A percentile compares a stretch with the other conserved stretches of the same genome.
Evolutionary conservation across 23 tunicate genomes (phyloP).

Genomic region (Aplidium turbinatum): DNA sequence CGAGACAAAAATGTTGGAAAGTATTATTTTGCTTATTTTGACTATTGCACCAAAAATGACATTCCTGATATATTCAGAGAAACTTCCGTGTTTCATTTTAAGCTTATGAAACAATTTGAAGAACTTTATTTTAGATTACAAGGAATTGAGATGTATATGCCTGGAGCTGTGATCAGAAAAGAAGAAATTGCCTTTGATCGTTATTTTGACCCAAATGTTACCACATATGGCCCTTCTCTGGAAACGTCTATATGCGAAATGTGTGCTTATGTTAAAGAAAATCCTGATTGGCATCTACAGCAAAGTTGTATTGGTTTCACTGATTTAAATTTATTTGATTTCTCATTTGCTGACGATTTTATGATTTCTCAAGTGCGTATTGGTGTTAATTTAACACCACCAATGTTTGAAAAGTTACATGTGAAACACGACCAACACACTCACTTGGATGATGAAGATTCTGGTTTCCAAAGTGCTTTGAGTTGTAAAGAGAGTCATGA

Average conservation of each 20-base stretch:
- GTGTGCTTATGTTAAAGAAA: conserved; percentile 11
- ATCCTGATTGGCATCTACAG: conserved; percentile 46
- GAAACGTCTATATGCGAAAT: conserved; percentile 26
- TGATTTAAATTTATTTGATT: too few relatives aligned
- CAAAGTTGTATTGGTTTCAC: too few relatives aligned
- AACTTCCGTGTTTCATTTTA: conserved; percentile 18
- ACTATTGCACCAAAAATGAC: conserved; percentile 33
- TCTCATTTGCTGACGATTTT: too few relatives aligned
- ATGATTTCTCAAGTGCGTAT: too few relatives aligned
- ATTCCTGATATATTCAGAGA: conserved; percentile 39
- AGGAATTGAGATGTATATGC: conserved; percentile 40
- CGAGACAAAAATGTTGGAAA: conserved; percentile 34
- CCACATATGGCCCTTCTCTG: conserved; percentile 41
- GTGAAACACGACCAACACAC: too few relatives aligned
- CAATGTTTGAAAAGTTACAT: too few relatives aligned
- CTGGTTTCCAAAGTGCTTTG: too few relatives aligned
- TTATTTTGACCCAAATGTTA: conserved; percentile 27
- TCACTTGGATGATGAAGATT: too few relatives aligned
- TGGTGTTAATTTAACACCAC: too few relatives aligned
- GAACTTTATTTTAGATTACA: conserved; percentile 46
- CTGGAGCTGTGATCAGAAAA: conserved; percentile 1
- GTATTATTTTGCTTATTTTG: conserved; percentile 56
- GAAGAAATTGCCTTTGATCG: conserved; percentile 19
- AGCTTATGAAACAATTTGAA: conserved; percentile 61
- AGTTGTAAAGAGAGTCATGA: too few relatives aligned